Conservation (phyloP, 2,888 invertebrate genomes). For the Apodemia mormo region DNA sequence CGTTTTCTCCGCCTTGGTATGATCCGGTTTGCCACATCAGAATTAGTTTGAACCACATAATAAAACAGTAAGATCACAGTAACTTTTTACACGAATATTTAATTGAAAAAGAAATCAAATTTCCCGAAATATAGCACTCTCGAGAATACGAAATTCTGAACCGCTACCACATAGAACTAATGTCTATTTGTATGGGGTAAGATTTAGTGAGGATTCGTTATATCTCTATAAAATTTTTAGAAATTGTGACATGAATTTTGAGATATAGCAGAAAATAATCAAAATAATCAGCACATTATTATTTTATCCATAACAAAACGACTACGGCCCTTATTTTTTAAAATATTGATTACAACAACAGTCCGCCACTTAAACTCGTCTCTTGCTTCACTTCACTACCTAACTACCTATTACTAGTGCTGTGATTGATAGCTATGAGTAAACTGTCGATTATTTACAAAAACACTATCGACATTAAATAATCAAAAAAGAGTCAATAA, state of each 20-base stretch:
- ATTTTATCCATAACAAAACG: slow-evolving; percentile 1
- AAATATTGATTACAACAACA: slow-evolving; percentile 19
- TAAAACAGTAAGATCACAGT: slow-evolving; percentile 42
- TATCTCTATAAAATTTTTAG: slow-evolving; percentile 63
- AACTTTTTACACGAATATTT: slow-evolving; percentile 22
- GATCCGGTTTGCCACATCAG: slow-evolving; percentile 79
- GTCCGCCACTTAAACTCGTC: slow-evolving; percentile 8
- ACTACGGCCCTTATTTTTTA: slow-evolving; percentile 8
- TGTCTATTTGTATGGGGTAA: slow-evolving; percentile 48
- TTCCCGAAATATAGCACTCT: slow-evolving; percentile 51
- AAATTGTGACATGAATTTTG: background rate
- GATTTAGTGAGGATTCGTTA: slow-evolving; percentile 46
- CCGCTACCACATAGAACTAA: slow-evolving; percentile 64
- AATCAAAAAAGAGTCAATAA: background rate
- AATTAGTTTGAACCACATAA: slow-evolving; percentile 67
- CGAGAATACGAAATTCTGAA: slow-evolving; percentile 47
- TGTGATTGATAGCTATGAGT: background rate
- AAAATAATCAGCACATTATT: background rate
- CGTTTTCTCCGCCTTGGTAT: slow-evolving; percentile 68
- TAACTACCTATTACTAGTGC: background rate
- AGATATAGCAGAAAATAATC: background rate
- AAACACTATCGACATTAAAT: background rate
- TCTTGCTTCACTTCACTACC: background rate
- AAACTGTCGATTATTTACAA: background rate
- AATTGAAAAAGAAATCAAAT: slow-evolving; percentile 4